Evolutionary conservation across 2,888 invertebrate genomes (phyloP), one percentile per base, ranked within the genome.

Genomic region (Steinernema carpocapsae): DNA sequence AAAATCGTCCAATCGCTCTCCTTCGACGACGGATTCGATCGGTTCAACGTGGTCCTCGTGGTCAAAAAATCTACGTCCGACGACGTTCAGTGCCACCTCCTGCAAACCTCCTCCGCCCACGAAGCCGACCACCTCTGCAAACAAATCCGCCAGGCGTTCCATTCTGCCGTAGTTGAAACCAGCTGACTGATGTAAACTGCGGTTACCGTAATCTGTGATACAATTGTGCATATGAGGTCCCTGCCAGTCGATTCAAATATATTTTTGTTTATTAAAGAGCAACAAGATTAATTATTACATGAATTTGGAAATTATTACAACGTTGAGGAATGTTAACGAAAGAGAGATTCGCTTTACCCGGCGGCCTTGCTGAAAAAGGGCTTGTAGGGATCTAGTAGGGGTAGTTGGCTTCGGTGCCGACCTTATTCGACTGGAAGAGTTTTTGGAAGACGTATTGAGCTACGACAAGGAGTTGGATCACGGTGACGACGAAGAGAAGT

Each of bases 401-500:
- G 26, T 32, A 70, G 26, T 48, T 26, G 70, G 42, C 70, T 19
- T 42, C 70, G 19, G 12, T 45, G 48, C 7, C 32, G 17, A 24
- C 24, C 22, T 56, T 59, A 32, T 46, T 43, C 19, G 59, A 7
- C 42, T n/a, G n/a, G 70, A 74, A 72, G 48, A 51, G 70, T 72
- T 43, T 45, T 32, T 70, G 51, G 71, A 76, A 78, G 71, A 83
- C 80, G 79, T 83, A 84, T 74, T 79, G 76, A 51, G 77, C 76
- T 26, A 87, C 83, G 56, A 86, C 80, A 43, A 78, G 72, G 7
- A 82, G 79, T 73, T 87, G 87, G 32, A 84, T 76, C 71, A 81
- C n/a, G 52, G 83, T 84, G 52, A 87, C 76, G 10, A 79, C 71
- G 71, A 82, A 74, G 45, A 87, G 81, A 29, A 83, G 78, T 51